phyloP scores from a whole-genome alignment of 2,113 vertebrate genomes.

The Girardinichthys multiradiatus region DNA sequence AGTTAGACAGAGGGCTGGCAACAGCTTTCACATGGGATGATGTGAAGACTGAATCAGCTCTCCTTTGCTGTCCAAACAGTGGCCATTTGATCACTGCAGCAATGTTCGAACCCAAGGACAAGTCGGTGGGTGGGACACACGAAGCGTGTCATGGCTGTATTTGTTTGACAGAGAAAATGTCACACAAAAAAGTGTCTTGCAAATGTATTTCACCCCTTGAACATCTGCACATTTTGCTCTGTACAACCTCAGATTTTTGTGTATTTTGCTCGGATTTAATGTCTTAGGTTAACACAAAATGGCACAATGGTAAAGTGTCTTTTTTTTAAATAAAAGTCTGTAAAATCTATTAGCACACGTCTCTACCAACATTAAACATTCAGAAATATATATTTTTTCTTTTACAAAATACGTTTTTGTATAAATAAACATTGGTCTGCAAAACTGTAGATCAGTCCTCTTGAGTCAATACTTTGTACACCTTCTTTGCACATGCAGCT shows the following conservation, averaged over 20 bases:
- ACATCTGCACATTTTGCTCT: neutral
- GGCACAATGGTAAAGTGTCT: no score
- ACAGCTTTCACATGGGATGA: slow-evolving; percentile 65
- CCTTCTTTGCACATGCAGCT: no score
- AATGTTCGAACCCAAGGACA: slow-evolving; percentile 52
- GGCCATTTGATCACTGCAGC: slow-evolving; percentile 43
- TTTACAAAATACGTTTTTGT: no score
- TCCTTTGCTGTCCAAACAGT: slow-evolving; percentile 55
- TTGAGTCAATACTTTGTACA: no score
- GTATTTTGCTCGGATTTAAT: neutral
- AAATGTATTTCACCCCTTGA: neutral
- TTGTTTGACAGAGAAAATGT: slow-evolving; percentile 35
- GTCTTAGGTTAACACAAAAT: neutral
- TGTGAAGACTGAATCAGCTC: slow-evolving; percentile 71
- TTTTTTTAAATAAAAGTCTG: no score
- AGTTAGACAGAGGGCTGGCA: slow-evolving; percentile 55
- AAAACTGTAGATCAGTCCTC: no score
- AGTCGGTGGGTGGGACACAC: slow-evolving; percentile 43
- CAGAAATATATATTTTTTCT: no score
- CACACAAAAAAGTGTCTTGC: neutral
- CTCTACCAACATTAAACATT: no score
- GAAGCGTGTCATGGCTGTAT: slow-evolving; percentile 32
- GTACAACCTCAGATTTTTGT: neutral
- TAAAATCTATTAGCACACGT: no score
- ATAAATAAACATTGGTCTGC: no score